Evolutionary conservation across 2,113 vertebrate genomes (phyloP), one percentile per base, ranked within the genome.

Genomic region (Paradisaea rubra): DNA sequence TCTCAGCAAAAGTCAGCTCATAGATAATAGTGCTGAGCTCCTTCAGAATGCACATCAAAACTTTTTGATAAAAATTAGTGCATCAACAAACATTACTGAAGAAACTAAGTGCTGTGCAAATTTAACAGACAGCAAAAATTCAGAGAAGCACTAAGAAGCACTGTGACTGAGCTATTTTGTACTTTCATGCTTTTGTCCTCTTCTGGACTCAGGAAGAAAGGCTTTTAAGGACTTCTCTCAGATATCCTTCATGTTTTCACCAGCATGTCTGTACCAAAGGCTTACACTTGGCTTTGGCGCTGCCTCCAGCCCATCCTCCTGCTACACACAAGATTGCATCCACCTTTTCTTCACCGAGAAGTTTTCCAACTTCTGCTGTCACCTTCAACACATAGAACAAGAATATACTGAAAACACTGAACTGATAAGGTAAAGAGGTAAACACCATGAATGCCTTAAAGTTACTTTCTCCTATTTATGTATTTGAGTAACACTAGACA

Each of bases 291-390:
- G 99, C 99, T 93, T 98, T 98, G 86, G 98, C 99, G 15, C 97
- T 99, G 96, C 99, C 99, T 87, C 99, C 99, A 1, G 99, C 99
- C 99, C 99, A 99, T 94, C 99, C 99, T 89, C 99, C 99, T 1
- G 99, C 99, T 49, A 99, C 99, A 47, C 99, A 99, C 44, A 99
- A 90, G 93, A 99, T 99, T 0, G 99, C 99, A 7, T 99, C 99
- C 88, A 99, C 98, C 82, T 99, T 99, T 73, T 98, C 96, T 33
- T 99, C 98, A 44, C 98, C 98, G 56, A 99, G 97, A 91, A 99
- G 97, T 86, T 96, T 98, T 18, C 97, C 98, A 54, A 99, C 97
- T 45, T 98, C 99, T 42, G 98, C 30, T 1, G 99, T 99, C 96
- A 99, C 99, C 99, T 99, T 96, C 50, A 95, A 88, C 21, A 88